Evolutionary conservation across 2,113 vertebrate genomes (phyloP).

Genomic region (Antechinus stuartii): DNA sequence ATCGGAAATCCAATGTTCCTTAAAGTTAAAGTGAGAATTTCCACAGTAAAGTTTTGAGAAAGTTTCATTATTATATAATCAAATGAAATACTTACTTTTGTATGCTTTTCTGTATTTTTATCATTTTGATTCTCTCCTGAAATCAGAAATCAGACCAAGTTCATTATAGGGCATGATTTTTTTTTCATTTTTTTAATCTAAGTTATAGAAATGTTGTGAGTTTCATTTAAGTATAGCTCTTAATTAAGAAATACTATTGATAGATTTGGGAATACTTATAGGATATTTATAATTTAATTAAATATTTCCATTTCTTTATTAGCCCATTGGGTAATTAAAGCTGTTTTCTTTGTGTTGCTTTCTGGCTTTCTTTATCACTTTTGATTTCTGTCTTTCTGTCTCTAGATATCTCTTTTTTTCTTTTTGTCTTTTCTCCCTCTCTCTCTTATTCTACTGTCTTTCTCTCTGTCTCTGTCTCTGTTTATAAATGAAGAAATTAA

Average conservation of each 20-base stretch:
- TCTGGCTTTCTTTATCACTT: background rate
- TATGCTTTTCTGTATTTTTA: constrained; percentile 33
- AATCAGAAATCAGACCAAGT: background rate
- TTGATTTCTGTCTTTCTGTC: no score
- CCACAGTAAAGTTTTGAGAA: constrained; percentile 54
- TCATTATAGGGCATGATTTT: background rate
- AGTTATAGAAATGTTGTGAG: constrained; percentile 12
- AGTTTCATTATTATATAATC: background rate
- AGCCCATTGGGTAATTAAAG: constrained; percentile 57
- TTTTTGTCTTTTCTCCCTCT: background rate
- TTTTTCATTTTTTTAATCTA: background rate
- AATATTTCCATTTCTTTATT: background rate
- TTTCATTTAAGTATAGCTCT: constrained; percentile 37
- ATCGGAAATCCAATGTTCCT: constrained; percentile 79
- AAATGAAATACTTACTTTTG: background rate
- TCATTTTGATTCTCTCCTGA: background rate
- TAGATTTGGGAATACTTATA: constrained; percentile 14
- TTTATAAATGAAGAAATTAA: background rate
- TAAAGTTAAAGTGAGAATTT: constrained; percentile 72
- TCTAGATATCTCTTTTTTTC: background rate
- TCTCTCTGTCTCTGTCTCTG: no score
- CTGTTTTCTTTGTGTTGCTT: background rate
- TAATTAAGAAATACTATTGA: constrained; percentile 35
- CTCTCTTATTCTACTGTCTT: background rate
- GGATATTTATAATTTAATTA: constrained; percentile 61